Conservation (phyloP, 2,888 invertebrate species). For the Penaeus monodon region DNA sequence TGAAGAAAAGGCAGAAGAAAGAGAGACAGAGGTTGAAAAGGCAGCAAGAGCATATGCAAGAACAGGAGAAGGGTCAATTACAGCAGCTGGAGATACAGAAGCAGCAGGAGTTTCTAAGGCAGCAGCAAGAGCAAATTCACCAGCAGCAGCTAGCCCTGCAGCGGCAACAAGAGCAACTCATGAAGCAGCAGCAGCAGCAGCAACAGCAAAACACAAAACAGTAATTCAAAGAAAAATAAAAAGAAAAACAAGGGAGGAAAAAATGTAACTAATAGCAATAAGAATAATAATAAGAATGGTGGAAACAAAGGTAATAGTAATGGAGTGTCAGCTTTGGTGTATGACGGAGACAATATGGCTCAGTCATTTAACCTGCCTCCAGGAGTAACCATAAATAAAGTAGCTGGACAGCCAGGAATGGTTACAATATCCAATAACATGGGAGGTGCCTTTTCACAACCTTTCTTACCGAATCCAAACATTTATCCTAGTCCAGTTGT, state of each 20-base stretch:
- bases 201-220: slow-evolving; percentile 39
- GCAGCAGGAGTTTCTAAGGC: slow-evolving; percentile 62
- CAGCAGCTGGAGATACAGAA: slow-evolving; percentile 60
- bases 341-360: slow-evolving; percentile 63
- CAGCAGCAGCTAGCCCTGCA: slow-evolving; percentile 62
- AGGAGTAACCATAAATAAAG: slow-evolving; percentile 84
- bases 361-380: slow-evolving; percentile 75
- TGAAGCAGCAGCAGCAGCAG: slow-evolving; percentile 57
- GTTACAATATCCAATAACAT: slow-evolving; percentile 64
- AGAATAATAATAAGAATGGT: neutral
- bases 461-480: slow-evolving; percentile 58
- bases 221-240: slow-evolving; percentile 24
- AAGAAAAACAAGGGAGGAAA: slow-evolving; percentile 57
- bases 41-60: slow-evolving; percentile 50
- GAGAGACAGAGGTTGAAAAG: slow-evolving; percentile 59
- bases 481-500: slow-evolving; percentile 52
- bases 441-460: slow-evolving; percentile 55
- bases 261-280: slow-evolving; percentile 12
- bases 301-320: slow-evolving; percentile 11
- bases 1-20: slow-evolving; percentile 65
- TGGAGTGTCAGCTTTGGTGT: slow-evolving; percentile 56
- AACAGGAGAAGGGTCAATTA: slow-evolving; percentile 53
- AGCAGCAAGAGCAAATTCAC: slow-evolving; percentile 62
- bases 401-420: slow-evolving; percentile 68
- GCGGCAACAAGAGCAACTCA: slow-evolving; percentile 59